phyloP scores from a whole-genome alignment of 2,888 invertebrate species.

The Electrophaes corylata region DNA sequence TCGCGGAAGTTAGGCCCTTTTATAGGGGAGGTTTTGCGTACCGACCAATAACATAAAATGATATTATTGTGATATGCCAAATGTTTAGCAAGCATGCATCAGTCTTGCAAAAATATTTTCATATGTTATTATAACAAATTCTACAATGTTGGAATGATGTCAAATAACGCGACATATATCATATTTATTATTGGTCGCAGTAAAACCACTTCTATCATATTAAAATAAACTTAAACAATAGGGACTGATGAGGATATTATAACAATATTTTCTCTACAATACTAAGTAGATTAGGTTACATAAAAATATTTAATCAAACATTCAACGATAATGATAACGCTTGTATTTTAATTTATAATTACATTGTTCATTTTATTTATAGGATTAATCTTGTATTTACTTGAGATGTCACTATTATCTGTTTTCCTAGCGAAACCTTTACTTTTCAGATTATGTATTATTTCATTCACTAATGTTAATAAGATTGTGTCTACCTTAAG shows the following conservation, averaged over 20 bases:
- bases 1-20: conserved; percentile 3
- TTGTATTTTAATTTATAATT: not conserved
- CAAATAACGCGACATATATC: not conserved
- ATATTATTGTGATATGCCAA: not conserved
- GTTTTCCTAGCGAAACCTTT: no score
- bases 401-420: no score
- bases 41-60: not conserved
- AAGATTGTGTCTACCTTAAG: not conserved
- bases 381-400: not conserved
- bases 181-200: not conserved
- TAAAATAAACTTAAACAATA: not conserved
- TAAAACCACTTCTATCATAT: not conserved
- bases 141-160: not conserved
- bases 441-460: no score
- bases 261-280: not conserved
- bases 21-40: not conserved
- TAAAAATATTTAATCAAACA: not conserved
- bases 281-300: not conserved
- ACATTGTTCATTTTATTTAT: not conserved
- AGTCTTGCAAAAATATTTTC: not conserved
- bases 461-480: not conserved
- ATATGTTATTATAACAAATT: not conserved
- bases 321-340: not conserved
- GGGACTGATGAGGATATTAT: not conserved
- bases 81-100: not conserved